Conservation (phyloP, 2,113 vertebrate genomes). For the Silurus asotus region DNA sequence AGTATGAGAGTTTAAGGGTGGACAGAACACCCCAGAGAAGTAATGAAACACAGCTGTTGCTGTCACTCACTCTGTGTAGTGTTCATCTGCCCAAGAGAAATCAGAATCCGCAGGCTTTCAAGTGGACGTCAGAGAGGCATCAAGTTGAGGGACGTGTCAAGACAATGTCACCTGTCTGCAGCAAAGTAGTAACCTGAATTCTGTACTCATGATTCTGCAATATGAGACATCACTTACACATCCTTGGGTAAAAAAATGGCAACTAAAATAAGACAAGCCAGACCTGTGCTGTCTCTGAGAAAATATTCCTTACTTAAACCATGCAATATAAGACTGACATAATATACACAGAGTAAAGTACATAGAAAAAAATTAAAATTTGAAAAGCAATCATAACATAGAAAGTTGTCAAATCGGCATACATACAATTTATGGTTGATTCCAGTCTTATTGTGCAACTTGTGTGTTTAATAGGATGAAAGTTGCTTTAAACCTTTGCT, state of each 20-base stretch:
- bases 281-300: not conserved
- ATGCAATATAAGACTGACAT: not conserved
- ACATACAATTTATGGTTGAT: not conserved
- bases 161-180: not conserved
- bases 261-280: not conserved
- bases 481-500: not conserved
- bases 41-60: constrained; percentile 76
- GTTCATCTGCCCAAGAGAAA: constrained; percentile 37
- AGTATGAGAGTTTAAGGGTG: constrained; percentile 51
- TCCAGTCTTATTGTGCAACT: not conserved
- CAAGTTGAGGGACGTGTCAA: not conserved
- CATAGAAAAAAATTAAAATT: not conserved
- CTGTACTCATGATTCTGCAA: not conserved
- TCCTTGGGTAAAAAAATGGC: not conserved
- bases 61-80: constrained; percentile 68
- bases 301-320: not conserved
- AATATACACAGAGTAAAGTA: not conserved
- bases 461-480: not conserved
- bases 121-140: constrained; percentile 20
- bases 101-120: constrained; percentile 26
- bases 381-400: too few relatives aligned
- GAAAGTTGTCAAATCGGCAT: not conserved
- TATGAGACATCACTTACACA: not conserved
- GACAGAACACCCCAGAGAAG: not conserved
- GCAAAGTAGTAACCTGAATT: not conserved